Evolutionary conservation across 1,140 invertebrate species (phyloP).

Genomic region (Cataglyphis hispanica): DNA sequence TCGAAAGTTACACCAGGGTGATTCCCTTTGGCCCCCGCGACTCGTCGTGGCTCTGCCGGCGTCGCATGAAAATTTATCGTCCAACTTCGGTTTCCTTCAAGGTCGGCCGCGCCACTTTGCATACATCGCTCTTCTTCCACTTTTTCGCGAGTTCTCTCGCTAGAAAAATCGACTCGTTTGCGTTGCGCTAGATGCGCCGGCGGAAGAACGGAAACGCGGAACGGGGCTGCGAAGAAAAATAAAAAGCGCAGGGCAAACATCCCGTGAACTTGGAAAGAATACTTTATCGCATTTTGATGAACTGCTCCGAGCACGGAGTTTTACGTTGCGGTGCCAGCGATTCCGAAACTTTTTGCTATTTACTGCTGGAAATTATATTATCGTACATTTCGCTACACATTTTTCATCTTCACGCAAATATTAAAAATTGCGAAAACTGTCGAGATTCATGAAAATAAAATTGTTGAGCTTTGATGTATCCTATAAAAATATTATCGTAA

Average conservation of each 20-base stretch:
- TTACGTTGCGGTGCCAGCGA: not conserved
- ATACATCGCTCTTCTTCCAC: conserved; percentile 68
- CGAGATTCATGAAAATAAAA: conserved; percentile 57
- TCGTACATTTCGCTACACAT: not conserved
- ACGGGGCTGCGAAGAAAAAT: conserved; percentile 54
- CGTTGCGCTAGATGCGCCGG: conserved; percentile 31
- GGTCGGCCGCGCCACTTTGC: conserved; percentile 70
- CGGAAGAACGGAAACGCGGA: conserved; percentile 18
- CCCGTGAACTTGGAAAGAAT: conserved; percentile 63
- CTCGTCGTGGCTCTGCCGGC: conserved; percentile 60
- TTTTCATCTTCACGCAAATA: not conserved
- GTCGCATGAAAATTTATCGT: conserved; percentile 78
- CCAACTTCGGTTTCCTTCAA: conserved; percentile 76
- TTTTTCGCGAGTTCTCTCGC: conserved; percentile 67
- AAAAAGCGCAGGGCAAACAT: conserved; percentile 34
- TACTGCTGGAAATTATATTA: not conserved
- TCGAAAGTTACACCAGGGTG: conserved; percentile 75
- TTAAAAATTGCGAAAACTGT: not conserved
- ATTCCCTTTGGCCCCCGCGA: conserved; percentile 66
- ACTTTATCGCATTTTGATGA: conserved; percentile 55
- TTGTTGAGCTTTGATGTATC: conserved; percentile 64
- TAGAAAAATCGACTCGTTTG: conserved; percentile 11
- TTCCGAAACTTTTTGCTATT: conserved; percentile 23
- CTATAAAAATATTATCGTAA: conserved; percentile 65
- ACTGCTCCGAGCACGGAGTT: not conserved